A percentile compares a stretch with the other conserved stretches of the same genome.
phyloP scores from a whole-genome alignment of 2,113 vertebrate genomes.

The Mus spicilegus region DNA sequence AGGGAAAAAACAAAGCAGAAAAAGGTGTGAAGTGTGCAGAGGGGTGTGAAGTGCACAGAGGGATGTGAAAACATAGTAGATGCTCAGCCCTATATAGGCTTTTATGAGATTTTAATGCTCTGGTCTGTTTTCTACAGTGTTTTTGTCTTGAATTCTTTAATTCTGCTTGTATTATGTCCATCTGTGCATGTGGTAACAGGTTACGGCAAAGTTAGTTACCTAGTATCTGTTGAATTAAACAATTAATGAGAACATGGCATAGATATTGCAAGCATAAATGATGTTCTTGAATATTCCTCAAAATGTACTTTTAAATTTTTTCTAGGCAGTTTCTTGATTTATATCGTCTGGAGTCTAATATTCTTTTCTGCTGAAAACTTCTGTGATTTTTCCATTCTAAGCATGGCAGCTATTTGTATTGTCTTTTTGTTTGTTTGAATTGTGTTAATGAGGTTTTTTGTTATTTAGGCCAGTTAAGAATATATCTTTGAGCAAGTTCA shows the following conservation, averaged over 20 bases:
- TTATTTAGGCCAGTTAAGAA: slow-evolving; percentile 55
- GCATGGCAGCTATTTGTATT: slow-evolving; percentile 23
- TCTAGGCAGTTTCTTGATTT: slow-evolving; percentile 13
- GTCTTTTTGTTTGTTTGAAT: slow-evolving; percentile 61
- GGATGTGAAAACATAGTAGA: not conserved
- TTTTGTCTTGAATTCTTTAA: not conserved
- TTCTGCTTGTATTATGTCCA: not conserved
- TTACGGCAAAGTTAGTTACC: not conserved
- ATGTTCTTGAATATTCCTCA: not conserved
- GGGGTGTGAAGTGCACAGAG: not conserved
- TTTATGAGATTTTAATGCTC: not conserved
- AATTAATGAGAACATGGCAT: not conserved
- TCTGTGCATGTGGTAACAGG: not conserved
- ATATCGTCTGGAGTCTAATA: slow-evolving; percentile 6
- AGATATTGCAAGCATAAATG: not conserved
- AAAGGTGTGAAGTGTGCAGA: not conserved
- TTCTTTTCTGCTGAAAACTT: slow-evolving; percentile 1
- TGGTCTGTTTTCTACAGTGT: not conserved
- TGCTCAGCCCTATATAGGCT: not conserved
- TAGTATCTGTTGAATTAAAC: not conserved
- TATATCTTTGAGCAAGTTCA: slow-evolving; percentile 48
- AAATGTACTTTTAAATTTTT: not conserved
- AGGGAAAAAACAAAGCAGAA: not conserved
- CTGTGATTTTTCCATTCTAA: slow-evolving; percentile 12
- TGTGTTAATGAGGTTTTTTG: slow-evolving; percentile 48